Base-by-base conservation (phyloP, 2,888 invertebrate species). In the Lagria hirta region DNA sequence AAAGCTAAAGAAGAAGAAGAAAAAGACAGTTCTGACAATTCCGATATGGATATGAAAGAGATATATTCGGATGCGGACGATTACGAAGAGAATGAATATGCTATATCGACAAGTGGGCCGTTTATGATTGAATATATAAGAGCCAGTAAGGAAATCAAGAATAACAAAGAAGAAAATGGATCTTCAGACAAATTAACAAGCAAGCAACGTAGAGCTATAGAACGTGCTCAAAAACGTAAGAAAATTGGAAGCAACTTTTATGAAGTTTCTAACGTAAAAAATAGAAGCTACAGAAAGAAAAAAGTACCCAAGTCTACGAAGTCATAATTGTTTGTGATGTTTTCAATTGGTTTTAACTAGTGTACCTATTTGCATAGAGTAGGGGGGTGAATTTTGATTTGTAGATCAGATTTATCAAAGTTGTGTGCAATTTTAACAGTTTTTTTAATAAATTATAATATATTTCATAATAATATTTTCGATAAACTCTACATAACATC, bases 211-310 rank as follows among this genome's bases (percentile, higher is more conserved):
- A 78, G 92, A 54, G 84, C 86, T 0, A 54, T 82, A 2, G 88
- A 90, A 49, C 77, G 91, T 54, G 79, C 83, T 6, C 80, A 79
- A 52, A 88, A 85, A 55, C 77, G 88, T 6, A 88, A 84, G 66
- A 91, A 88, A 65, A 82, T 88, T 45, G 92, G 92, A 56, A 89
- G 87, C 68, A 88, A 92, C 72, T 92, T 92, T 67, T 92, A 92
- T 70, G 90, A 90, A 78, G 82, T 86, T 16, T 78, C 86, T 5
- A 92, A 93, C 75, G 92, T 92, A 35, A 92, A 92, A 69, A 92
- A 92, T 70, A 82, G 84, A 55, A 90, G 88, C 72, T 81, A 86
- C 51, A 80, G 81, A 65, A 84, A 83, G 65, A 86, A 81, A 58
- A 23, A 4, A 6, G 6, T 6, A 6, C 20, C 20, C 6, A 18